Evolutionary conservation across 2,888 invertebrate species (phyloP).

Genomic region (Volucella bombylans): DNA sequence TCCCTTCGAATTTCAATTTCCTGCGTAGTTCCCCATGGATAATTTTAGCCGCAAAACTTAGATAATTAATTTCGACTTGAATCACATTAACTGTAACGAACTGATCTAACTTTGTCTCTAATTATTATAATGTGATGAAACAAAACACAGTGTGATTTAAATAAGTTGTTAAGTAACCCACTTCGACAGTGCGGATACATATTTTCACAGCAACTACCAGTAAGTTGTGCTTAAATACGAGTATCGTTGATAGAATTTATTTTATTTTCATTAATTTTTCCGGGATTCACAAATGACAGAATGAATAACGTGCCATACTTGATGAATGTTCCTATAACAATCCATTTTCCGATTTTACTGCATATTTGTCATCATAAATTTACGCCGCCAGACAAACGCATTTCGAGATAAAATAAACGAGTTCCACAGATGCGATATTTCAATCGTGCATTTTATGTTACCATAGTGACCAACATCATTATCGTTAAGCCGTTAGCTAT

Average conservation of each 20-base stretch:
- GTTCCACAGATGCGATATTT: background rate
- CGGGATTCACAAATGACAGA: background rate
- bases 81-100: constrained; percentile 25
- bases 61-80: constrained; percentile 34
- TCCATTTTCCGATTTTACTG: constrained; percentile 9
- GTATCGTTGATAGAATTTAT: too few relatives aligned
- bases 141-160: background rate
- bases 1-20: constrained; percentile 9
- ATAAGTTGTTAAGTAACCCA: too few relatives aligned
- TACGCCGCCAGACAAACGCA: background rate
- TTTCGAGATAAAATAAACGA: background rate
- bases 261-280: too few relatives aligned
- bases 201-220: too few relatives aligned
- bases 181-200: too few relatives aligned
- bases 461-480: background rate
- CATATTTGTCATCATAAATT: constrained; percentile 32
- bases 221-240: too few relatives aligned
- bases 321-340: constrained; percentile 1
- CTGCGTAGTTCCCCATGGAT: background rate
- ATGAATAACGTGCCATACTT: background rate
- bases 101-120: constrained; percentile 15
- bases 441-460: constrained; percentile 3
- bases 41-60: constrained; percentile 23
- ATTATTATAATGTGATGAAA: constrained; percentile 9
- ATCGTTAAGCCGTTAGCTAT: background rate